Conservation (phyloP, 2,113 vertebrate genomes). For the Numida meleagris region DNA sequence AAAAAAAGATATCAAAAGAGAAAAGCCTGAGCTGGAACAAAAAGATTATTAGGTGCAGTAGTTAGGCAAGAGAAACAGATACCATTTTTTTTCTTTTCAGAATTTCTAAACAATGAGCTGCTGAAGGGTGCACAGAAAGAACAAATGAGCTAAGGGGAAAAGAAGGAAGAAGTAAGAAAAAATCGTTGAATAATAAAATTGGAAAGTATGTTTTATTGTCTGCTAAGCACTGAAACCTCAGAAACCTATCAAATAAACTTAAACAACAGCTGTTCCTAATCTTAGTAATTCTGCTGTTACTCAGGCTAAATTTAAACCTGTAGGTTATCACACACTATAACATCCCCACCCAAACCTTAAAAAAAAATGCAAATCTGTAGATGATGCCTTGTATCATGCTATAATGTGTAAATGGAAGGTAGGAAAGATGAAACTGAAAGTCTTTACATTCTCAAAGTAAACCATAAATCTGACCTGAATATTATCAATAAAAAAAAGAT, state of each 20-base stretch:
- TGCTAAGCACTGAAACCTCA: not conserved
- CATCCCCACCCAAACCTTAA: not conserved
- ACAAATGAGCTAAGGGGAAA: not conserved
- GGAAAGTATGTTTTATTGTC: not conserved
- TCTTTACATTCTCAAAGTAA: not conserved
- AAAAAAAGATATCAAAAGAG: not conserved
- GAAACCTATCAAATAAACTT: conserved; percentile 19
- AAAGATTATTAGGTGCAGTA: not conserved
- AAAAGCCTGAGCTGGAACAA: not conserved
- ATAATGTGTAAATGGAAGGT: not conserved
- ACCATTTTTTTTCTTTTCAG: not conserved
- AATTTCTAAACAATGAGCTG: not conserved
- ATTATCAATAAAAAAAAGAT: not conserved
- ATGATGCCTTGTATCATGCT: not conserved
- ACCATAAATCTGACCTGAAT: not conserved
- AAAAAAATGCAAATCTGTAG: not conserved
- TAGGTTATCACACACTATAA: not conserved
- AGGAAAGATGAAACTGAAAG: not conserved
- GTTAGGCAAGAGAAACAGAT: not conserved
- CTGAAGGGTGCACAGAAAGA: not conserved
- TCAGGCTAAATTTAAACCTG: not conserved
- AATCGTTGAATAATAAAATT: not conserved
- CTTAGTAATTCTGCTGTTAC: not conserved
- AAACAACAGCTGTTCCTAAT: not conserved
- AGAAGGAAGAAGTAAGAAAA: not conserved